phyloP scores from a whole-genome alignment of 2,888 invertebrate genomes.

The Julus scandinavius region DNA sequence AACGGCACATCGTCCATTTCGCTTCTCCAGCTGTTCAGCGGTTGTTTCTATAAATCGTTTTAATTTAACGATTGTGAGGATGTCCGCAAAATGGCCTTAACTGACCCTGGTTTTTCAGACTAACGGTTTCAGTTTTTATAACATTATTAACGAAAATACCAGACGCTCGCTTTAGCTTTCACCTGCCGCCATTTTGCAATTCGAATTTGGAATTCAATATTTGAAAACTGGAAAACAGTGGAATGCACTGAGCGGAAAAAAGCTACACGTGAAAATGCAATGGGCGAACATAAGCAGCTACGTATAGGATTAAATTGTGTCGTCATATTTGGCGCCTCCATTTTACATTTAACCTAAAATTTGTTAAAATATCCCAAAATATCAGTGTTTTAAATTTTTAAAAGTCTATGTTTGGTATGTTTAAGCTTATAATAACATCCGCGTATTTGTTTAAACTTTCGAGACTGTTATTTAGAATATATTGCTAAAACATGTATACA shows the following conservation, averaged over 20 bases:
- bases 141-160: neutral
- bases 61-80: neutral
- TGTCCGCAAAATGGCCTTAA: neutral
- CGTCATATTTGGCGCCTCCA: neutral
- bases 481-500: no score
- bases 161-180: neutral
- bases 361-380: no score
- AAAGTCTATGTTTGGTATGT: no score
- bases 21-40: conserved; percentile 16
- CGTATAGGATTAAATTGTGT: neutral
- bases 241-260: neutral
- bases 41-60: neutral
- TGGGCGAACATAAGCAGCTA: neutral
- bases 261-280: neutral
- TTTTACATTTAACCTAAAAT: no score
- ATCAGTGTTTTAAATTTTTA: no score
- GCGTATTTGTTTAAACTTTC: no score
- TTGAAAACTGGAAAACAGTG: neutral
- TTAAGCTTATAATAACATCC: no score
- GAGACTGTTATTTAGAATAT: no score
- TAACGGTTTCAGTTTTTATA: neutral
- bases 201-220: conserved; percentile 11
- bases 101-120: neutral
- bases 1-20: neutral
- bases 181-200: conserved; percentile 31